These are phyloP conservation scores for Sympetrum striolatum DNA, from an alignment of 2,888 invertebrate species.

Conservation along the genomic window DNA sequence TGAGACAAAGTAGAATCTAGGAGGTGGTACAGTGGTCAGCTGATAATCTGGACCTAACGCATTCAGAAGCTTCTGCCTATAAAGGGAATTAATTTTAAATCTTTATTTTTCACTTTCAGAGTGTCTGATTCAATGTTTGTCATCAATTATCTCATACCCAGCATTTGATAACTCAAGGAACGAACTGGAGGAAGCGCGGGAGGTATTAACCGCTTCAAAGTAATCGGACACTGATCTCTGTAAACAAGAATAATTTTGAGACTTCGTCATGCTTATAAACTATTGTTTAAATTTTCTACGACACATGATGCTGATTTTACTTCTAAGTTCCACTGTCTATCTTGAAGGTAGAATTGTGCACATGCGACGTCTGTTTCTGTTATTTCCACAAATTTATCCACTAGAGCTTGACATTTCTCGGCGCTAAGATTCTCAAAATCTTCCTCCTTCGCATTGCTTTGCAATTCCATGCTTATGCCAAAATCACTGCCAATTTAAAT, in stretches of 20 bases:
- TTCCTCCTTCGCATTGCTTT: slow-evolving; percentile 45
- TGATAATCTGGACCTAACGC: slow-evolving; percentile 41
- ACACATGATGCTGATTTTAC: slow-evolving; percentile 51
- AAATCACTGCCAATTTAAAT: too few relatives aligned
- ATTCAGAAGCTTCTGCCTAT: slow-evolving; percentile 47
- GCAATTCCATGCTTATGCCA: too few relatives aligned
- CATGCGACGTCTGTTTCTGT: slow-evolving; percentile 64
- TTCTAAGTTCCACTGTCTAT: slow-evolving; percentile 63
- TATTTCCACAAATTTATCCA: slow-evolving; percentile 61
- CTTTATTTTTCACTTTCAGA: not conserved
- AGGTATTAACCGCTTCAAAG: slow-evolving; percentile 53
- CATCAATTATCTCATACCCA: slow-evolving; percentile 49
- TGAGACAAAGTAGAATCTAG: slow-evolving; percentile 60
- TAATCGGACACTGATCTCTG: slow-evolving; percentile 58
- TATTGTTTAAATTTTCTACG: not conserved
- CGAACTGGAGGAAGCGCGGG: not conserved
- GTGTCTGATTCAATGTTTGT: slow-evolving; percentile 47
- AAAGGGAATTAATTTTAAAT: not conserved
- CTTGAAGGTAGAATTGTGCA: slow-evolving; percentile 65
- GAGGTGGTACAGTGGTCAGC: slow-evolving; percentile 53
- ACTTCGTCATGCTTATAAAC: not conserved
- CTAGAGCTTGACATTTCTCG: slow-evolving; percentile 58
- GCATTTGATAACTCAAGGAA: not conserved
- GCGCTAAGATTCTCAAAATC: slow-evolving; percentile 55
- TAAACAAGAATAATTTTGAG: slow-evolving; percentile 46